phyloP scores from a whole-genome alignment of 23 tunicate genomes.

The Phallusia fumigata region DNA sequence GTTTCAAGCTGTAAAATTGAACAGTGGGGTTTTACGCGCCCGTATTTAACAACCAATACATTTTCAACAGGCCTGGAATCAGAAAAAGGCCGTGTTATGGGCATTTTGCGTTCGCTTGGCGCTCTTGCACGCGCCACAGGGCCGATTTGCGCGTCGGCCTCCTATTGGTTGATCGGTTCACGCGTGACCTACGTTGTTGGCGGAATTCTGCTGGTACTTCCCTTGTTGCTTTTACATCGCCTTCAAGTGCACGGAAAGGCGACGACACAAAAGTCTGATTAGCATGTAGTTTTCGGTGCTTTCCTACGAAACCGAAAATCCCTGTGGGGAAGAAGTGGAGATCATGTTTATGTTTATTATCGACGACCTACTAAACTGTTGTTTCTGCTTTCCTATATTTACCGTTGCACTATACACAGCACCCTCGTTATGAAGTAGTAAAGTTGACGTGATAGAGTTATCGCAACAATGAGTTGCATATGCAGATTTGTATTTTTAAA shows the following conservation, averaged over 20 bases:
- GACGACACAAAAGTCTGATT: not conserved
- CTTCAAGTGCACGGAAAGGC: not conserved
- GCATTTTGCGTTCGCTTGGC: conserved; percentile 88
- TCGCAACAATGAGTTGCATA: too few species aligned
- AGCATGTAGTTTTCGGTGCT: not conserved
- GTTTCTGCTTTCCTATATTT: too few species aligned
- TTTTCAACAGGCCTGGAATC: conserved; percentile 63
- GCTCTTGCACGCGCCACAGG: conserved; percentile 97
- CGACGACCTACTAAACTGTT: too few species aligned
- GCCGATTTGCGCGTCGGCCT: conserved; percentile 70
- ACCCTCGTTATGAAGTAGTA: too few species aligned
- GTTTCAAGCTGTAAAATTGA: too few species aligned
- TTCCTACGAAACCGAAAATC: too few species aligned
- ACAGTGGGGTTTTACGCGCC: too few species aligned
- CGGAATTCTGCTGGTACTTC: conserved; percentile 66
- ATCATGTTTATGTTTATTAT: too few species aligned
- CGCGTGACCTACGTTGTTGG: conserved; percentile 71
- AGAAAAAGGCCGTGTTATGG: conserved; percentile 96
- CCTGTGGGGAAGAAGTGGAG: too few species aligned
- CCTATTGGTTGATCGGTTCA: conserved; percentile 92
- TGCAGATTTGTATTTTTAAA: too few species aligned
- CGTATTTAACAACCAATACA: not conserved
- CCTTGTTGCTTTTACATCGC: conserved; percentile 31
- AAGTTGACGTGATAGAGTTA: too few species aligned
- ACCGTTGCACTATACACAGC: too few species aligned